Percentiles rank a stretch among this genome's conserved stretches.
phyloP scores from a whole-genome alignment of 2,113 vertebrate species.

The Catharus minimus region DNA sequence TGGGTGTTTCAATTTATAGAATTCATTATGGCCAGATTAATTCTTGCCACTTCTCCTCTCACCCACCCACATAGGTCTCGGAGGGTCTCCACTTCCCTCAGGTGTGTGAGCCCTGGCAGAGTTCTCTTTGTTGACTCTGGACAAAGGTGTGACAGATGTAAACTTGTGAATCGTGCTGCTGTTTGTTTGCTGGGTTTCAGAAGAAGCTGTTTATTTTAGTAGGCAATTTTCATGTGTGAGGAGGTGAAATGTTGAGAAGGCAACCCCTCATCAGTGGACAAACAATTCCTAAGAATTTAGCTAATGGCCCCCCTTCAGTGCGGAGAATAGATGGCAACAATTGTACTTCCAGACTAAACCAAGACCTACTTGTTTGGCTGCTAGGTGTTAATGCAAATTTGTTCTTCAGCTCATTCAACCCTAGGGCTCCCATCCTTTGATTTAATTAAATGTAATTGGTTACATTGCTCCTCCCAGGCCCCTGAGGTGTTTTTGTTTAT shows the following conservation, averaged over 20 bases:
- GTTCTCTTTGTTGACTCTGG: slow-evolving; percentile 28
- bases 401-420: slow-evolving; percentile 82
- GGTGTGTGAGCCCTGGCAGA: slow-evolving; percentile 12
- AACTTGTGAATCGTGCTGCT: slow-evolving; percentile 54
- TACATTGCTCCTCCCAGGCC: slow-evolving; percentile 84
- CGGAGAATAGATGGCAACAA: slow-evolving; percentile 80
- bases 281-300: slow-evolving; percentile 84
- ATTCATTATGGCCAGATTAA: slow-evolving; percentile 1
- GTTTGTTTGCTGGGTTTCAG: slow-evolving; percentile 74
- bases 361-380: slow-evolving; percentile 79
- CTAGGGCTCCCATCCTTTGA: slow-evolving; percentile 88
- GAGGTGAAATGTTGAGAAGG: slow-evolving; percentile 76
- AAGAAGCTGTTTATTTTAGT: slow-evolving; percentile 80
- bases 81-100: neutral
- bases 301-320: slow-evolving; percentile 86
- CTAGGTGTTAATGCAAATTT: slow-evolving; percentile 89
- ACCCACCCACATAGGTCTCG: neutral
- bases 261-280: slow-evolving; percentile 78
- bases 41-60: neutral
- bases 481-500: slow-evolving; percentile 88
- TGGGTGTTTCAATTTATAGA: neutral
- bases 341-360: slow-evolving; percentile 77
- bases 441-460: slow-evolving; percentile 97
- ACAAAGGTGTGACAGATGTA: slow-evolving; percentile 54
- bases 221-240: slow-evolving; percentile 74